A percentile compares a stretch with the other conserved stretches of the same genome.
These are phyloP conservation scores for Macropus fuliginosus DNA, from an alignment of 2,797 vertebrate species.

Conservation along the genomic window DNA sequence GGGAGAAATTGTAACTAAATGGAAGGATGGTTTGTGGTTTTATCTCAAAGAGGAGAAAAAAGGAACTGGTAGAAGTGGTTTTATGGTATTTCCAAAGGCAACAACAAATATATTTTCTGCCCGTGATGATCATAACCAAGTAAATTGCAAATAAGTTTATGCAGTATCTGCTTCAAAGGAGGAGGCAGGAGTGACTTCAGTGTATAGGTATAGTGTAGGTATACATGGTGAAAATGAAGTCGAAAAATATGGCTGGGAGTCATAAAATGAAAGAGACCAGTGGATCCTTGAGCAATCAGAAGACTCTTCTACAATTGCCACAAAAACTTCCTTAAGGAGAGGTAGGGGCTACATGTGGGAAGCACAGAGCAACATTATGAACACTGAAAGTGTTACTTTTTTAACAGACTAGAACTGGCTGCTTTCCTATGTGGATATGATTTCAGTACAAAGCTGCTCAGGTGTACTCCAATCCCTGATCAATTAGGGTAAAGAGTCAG, in stretches of 20 bases:
- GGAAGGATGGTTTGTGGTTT: neutral
- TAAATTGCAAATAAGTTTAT: neutral
- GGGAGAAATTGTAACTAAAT: neutral
- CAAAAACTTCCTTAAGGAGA: neutral
- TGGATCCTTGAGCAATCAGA: neutral
- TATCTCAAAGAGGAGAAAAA: neutral
- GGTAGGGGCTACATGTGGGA: neutral
- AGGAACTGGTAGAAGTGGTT: neutral
- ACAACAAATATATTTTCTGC: neutral
- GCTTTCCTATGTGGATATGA: neutral
- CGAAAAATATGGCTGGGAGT: neutral
- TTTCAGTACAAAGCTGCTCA: neutral
- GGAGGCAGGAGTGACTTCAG: neutral
- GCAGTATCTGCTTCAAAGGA: neutral
- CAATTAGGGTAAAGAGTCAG: conserved; percentile 20
- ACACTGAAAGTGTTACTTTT: neutral
- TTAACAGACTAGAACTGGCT: neutral
- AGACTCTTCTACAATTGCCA: neutral
- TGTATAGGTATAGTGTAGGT: neutral
- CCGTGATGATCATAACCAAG: neutral
- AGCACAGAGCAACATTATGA: neutral
- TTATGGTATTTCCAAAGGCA: neutral
- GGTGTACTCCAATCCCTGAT: neutral
- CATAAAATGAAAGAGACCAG: neutral
- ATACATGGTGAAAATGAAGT: neutral